A percentile compares a stretch with the other conserved stretches of the same genome.
phyloP scores from a whole-genome alignment of 2,113 vertebrate genomes.

The Nerophis lumbriciformis region DNA sequence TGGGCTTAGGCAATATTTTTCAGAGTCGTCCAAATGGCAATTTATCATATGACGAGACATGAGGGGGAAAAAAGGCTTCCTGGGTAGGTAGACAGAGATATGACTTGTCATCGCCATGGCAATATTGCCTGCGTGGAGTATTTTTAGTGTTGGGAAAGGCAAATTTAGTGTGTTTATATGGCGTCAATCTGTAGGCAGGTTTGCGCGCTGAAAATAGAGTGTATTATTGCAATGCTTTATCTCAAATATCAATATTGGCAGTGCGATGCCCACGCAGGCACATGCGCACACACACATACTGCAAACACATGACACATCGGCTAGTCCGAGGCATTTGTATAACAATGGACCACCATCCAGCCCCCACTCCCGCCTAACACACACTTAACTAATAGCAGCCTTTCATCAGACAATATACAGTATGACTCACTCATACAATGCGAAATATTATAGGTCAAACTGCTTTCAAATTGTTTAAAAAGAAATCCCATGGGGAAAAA shows the following conservation, averaged over 20 bases:
- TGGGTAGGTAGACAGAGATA: constrained; percentile 17
- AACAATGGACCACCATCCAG: constrained; percentile 7
- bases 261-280: constrained; percentile 15
- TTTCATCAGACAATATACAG: constrained; percentile 9
- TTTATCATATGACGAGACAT: constrained; percentile 8
- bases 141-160: constrained; percentile 13
- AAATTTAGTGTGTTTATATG: neutral
- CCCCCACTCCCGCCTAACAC: constrained; percentile 1
- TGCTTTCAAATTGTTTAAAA: no score
- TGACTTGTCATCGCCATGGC: constrained; percentile 13
- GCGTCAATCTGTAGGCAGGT: constrained; percentile 2
- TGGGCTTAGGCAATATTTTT: constrained; percentile 19
- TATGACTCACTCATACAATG: constrained; percentile 27
- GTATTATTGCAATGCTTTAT: constrained; percentile 8
- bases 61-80: constrained; percentile 3
- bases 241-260: constrained; percentile 10
- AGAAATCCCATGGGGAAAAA: neutral
- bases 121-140: constrained; percentile 2
- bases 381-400: neutral
- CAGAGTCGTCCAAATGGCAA: constrained; percentile 11
- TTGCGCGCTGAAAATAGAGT: neutral
- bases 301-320: constrained; percentile 22
- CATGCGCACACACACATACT: neutral
- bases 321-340: constrained; percentile 10
- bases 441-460: neutral